Conservation (phyloP, 1,140 invertebrate genomes). For the Macrobrachium nipponense region DNA sequence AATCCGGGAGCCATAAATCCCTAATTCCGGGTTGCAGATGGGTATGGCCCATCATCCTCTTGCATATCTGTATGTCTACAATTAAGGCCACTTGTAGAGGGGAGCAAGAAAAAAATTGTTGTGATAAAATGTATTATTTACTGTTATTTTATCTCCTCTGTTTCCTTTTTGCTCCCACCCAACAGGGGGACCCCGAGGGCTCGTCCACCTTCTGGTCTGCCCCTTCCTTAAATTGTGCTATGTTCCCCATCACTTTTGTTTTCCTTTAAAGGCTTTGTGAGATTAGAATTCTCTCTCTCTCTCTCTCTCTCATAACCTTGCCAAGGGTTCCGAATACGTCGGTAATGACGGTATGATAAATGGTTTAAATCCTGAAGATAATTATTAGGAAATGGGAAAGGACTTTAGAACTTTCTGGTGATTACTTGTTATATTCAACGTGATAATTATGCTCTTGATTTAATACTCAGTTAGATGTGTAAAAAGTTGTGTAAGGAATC, state of each 20-base stretch:
- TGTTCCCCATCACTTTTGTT: too few species aligned
- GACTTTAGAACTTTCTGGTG: background rate
- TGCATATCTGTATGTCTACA: conserved; percentile 13
- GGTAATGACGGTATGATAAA: too few species aligned
- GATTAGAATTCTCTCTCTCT: background rate
- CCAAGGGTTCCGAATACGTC: background rate
- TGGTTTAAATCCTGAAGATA: too few species aligned
- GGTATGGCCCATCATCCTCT: background rate
- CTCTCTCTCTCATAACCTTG: background rate
- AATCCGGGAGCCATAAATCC: conserved; percentile 42
- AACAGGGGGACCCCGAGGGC: too few species aligned
- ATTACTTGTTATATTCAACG: background rate
- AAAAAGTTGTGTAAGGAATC: too few species aligned
- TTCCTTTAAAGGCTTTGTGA: background rate
- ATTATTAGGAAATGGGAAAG: too few species aligned
- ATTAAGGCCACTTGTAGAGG: conserved; percentile 14
- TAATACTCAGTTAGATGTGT: too few species aligned
- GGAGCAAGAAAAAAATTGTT: background rate
- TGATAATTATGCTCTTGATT: background rate
- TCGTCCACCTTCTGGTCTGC: too few species aligned
- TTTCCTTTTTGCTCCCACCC: too few species aligned
- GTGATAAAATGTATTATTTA: conserved; percentile 40
- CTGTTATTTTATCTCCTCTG: conserved; percentile 1
- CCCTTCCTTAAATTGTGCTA: background rate
- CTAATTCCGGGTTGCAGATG: conserved; percentile 22